Percentiles rank a stretch among this genome's conserved stretches.
phyloP scores from a whole-genome alignment of 2,113 vertebrate genomes.

The Phyllopteryx taeniolatus region DNA sequence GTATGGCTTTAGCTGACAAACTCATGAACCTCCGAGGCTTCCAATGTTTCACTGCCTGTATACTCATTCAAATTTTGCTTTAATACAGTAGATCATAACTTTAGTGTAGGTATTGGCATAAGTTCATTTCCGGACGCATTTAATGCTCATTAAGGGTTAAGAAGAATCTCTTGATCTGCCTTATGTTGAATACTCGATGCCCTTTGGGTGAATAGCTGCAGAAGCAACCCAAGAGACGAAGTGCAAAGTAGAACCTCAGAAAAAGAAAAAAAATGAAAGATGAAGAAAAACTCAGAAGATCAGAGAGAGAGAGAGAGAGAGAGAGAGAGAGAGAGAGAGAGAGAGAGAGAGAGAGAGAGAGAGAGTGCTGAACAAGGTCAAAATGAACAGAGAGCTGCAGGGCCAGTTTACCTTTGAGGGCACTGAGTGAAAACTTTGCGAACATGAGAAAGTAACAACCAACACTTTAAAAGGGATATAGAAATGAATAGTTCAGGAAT shows the following conservation, averaged over 20 bases:
- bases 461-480: conserved; percentile 30
- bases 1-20: neutral
- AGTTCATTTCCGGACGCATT: neutral
- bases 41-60: neutral
- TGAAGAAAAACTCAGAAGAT: conserved; percentile 23
- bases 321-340: conserved; percentile 23
- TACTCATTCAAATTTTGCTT: neutral
- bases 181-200: conserved; percentile 47
- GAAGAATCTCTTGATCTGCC: conserved; percentile 44
- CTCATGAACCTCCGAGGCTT: neutral
- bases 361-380: conserved; percentile 52
- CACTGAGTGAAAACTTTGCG: conserved; percentile 32
- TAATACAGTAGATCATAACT: neutral
- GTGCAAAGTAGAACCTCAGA: conserved; percentile 44
- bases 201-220: conserved; percentile 41
- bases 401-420: conserved; percentile 39
- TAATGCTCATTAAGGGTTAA: neutral
- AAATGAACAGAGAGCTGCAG: conserved; percentile 42
- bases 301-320: conserved; percentile 25
- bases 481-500: neutral
- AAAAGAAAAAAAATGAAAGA: conserved; percentile 21
- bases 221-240: conserved; percentile 37
- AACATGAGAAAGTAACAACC: conserved; percentile 36
- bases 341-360: conserved; percentile 27
- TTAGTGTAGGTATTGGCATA: neutral